A percentile compares a stretch with the other conserved stretches of the same genome.
Conservation (phyloP, 2,888 invertebrate genomes). For the Ormia ochracea region DNA sequence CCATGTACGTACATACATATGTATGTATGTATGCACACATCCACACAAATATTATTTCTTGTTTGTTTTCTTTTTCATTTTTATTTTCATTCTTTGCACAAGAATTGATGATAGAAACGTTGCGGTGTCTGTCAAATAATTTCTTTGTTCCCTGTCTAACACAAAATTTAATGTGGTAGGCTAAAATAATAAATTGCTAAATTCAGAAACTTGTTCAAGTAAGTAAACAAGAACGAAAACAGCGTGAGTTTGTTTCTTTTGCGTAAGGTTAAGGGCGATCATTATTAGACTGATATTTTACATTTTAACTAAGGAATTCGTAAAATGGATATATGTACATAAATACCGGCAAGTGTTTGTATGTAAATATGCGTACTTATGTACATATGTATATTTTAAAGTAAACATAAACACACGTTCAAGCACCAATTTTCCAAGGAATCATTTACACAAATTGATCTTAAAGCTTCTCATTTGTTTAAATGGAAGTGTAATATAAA, state of each 20-base stretch:
- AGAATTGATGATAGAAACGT: neutral
- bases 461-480: no score
- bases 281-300: no score
- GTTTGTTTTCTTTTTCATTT: neutral
- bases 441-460: no score
- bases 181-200: constrained; percentile 61
- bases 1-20: neutral
- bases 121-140: neutral
- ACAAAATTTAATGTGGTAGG: constrained; percentile 74
- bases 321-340: neutral
- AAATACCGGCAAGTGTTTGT: no score
- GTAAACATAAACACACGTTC: no score
- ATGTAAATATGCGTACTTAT: no score
- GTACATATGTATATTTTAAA: no score
- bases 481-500: no score
- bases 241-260: neutral
- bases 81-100: constrained; percentile 15
- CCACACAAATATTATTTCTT: neutral
- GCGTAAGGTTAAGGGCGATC: constrained; percentile 49
- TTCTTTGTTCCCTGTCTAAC: constrained; percentile 63
- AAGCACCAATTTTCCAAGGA: no score
- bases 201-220: neutral
- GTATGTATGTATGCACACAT: neutral
- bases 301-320: no score
- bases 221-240: neutral